Conservation (phyloP, 1,140 invertebrate species). For the Zaprionus tsacasi region DNA sequence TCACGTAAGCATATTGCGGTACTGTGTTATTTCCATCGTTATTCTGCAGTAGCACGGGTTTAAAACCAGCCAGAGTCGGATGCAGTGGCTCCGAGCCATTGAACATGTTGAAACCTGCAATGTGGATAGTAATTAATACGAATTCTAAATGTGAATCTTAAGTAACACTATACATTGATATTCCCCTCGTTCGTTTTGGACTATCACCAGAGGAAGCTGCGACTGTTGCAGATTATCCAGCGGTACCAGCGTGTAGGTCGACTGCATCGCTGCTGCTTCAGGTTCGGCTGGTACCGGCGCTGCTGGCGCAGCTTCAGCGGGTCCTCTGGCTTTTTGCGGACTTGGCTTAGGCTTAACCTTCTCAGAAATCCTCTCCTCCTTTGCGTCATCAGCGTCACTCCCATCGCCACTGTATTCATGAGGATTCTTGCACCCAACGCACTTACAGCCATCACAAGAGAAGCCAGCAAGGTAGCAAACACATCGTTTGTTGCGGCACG, state of each 20-base stretch:
- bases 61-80: slow-evolving; percentile 36
- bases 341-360: neutral
- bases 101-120: slow-evolving; percentile 63
- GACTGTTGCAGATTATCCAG: slow-evolving; percentile 41
- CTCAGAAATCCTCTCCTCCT: neutral
- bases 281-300: neutral
- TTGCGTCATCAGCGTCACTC: slow-evolving; percentile 37
- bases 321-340: neutral
- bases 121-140: neutral
- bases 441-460: slow-evolving; percentile 51
- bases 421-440: slow-evolving; percentile 64
- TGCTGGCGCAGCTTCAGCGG: neutral
- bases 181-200: slow-evolving; percentile 69
- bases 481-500: slow-evolving; percentile 60
- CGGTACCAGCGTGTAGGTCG: slow-evolving; percentile 38
- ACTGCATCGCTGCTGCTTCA: neutral
- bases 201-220: slow-evolving; percentile 56
- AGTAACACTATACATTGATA: slow-evolving; percentile 60
- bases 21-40: slow-evolving; percentile 36
- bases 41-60: slow-evolving; percentile 38
- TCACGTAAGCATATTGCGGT: slow-evolving; percentile 52
- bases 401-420: slow-evolving; percentile 32
- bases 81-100: slow-evolving; percentile 48
- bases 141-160: neutral
- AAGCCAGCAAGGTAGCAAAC: slow-evolving; percentile 48